These are phyloP conservation scores for Turnix velox DNA, from an alignment of 2,113 vertebrate genomes.

Conservation along the genomic window DNA sequence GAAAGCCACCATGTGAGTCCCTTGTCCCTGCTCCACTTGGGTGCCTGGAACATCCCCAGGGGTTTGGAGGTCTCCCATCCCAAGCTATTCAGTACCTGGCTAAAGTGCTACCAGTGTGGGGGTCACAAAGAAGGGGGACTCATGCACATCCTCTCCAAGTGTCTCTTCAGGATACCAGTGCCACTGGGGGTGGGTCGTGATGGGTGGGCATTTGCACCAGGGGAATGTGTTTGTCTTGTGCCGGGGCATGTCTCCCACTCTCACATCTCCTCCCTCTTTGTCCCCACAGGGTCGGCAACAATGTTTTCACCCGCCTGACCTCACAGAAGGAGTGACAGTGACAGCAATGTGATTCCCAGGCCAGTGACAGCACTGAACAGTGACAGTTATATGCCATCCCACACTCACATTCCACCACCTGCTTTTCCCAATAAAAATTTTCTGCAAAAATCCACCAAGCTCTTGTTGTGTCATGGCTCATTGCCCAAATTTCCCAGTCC, in stretches of 20 bases:
- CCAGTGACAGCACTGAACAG: rapidly evolving
- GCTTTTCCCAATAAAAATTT: not conserved
- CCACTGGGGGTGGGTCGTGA: not conserved
- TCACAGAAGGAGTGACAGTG: rapidly evolving
- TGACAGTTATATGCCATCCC: rapidly evolving
- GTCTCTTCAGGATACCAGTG: rapidly evolving
- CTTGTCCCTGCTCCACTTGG: rapidly evolving
- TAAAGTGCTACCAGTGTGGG: not conserved
- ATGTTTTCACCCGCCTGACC: not conserved
- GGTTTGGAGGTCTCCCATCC: rapidly evolving
- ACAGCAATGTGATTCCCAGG: rapidly evolving
- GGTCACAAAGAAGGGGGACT: not conserved
- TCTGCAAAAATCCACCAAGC: not conserved
- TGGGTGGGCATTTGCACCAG: rapidly evolving
- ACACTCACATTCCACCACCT: not conserved
- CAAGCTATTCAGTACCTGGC: rapidly evolving
- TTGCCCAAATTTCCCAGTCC: rapidly evolving
- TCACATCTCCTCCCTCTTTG: not conserved
- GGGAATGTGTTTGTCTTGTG: rapidly evolving
- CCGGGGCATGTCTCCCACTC: not conserved
- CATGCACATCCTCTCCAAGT: rapidly evolving
- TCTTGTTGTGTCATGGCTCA: rapidly evolving
- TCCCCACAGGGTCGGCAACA: not conserved
- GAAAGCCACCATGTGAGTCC: not conserved
- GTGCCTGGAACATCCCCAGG: rapidly evolving